A percentile compares a stretch with the other conserved stretches of the same genome.
Evolutionary conservation across 2,888 invertebrate genomes (phyloP).

Genomic region (Drymonia ruficornis): DNA sequence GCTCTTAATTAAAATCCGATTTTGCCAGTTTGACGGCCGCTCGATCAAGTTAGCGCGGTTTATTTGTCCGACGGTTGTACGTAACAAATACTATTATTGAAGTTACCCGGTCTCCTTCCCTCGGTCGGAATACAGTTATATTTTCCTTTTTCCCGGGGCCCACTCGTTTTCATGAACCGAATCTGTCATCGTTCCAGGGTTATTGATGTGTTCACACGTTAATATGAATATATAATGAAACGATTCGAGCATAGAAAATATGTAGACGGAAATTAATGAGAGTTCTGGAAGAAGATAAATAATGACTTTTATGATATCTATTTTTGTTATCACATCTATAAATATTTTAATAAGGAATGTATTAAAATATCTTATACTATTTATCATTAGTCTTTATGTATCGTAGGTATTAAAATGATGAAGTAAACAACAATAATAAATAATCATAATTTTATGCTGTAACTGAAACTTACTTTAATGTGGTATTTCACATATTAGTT

Average conservation of each 20-base stretch:
- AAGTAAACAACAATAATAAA: no score
- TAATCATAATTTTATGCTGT: no score
- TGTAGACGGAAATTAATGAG: slow-evolving; percentile 5
- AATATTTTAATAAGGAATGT: not conserved
- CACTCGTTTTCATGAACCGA: slow-evolving; percentile 40
- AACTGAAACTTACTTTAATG: no score
- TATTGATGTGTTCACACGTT: slow-evolving; percentile 34
- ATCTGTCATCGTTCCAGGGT: slow-evolving; percentile 36
- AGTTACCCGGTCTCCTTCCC: slow-evolving; percentile 38
- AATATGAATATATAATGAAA: slow-evolving; percentile 32
- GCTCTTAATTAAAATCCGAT: slow-evolving; percentile 78
- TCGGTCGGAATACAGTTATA: slow-evolving; percentile 30
- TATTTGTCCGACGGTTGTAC: slow-evolving; percentile 41
- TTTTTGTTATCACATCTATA: not conserved
- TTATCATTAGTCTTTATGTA: no score
- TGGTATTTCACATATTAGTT: no score
- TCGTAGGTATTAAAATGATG: no score
- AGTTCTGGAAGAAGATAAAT: not conserved
- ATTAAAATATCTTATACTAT: no score
- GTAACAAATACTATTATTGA: slow-evolving; percentile 54
- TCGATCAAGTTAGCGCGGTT: slow-evolving; percentile 59
- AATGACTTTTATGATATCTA: not conserved
- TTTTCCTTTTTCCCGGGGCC: slow-evolving; percentile 31
- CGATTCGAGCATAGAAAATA: slow-evolving; percentile 21
- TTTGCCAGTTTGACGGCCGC: slow-evolving; percentile 57